Evolutionary conservation across 1,140 invertebrate species (phyloP).

Genomic region (Drosophila lacteicornis): DNA sequence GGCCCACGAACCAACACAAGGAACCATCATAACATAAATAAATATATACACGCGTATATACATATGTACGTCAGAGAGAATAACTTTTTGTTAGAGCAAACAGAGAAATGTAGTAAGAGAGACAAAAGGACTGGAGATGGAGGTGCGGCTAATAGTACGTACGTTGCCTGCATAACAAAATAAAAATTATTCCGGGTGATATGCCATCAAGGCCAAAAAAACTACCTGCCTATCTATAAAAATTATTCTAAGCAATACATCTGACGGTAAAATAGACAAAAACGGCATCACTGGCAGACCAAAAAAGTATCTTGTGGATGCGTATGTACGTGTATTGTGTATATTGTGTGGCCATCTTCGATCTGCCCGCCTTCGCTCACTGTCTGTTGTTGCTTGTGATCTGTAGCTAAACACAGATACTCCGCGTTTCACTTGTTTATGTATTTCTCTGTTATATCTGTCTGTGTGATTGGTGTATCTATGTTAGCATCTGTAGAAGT

Average conservation of each 20-base stretch:
- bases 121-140: constrained; percentile 10
- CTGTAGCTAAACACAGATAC: constrained; percentile 56
- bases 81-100: neutral
- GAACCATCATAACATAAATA: neutral
- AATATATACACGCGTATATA: constrained; percentile 8
- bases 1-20: neutral
- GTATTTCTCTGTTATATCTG: constrained; percentile 16
- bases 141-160: constrained; percentile 11
- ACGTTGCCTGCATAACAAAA: constrained; percentile 10
- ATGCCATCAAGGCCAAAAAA: constrained; percentile 7
- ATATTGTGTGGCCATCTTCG: constrained; percentile 66
- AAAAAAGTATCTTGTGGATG: constrained; percentile 16
- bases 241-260: constrained; percentile 5
- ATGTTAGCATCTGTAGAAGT: constrained; percentile 43
- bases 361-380: constrained; percentile 64
- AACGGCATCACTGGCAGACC: constrained; percentile 13
- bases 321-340: constrained; percentile 30
- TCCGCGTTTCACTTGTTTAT: constrained; percentile 47
- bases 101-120: neutral
- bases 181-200: constrained; percentile 6
- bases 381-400: constrained; percentile 47
- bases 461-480: constrained; percentile 43
- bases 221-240: constrained; percentile 3
- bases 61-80: neutral
- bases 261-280: constrained; percentile 22